Conservation (phyloP, 2,888 invertebrate species). For the Cepaea hortensis region DNA sequence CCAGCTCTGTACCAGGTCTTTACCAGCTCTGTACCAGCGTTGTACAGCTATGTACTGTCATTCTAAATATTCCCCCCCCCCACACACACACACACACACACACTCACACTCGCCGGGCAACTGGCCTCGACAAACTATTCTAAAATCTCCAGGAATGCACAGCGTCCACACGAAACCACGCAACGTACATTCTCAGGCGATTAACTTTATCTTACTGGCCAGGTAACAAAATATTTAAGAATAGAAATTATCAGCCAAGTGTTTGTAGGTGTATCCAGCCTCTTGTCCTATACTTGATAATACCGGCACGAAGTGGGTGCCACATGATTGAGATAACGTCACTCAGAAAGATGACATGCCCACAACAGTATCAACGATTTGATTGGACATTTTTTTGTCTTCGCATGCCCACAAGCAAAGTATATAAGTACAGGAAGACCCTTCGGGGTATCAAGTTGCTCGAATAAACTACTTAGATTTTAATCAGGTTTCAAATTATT, state of each 20-base stretch:
- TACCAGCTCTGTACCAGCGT: too few species aligned
- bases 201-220: background rate
- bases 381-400: slow-evolving; percentile 1
- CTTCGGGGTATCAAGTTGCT: too few species aligned
- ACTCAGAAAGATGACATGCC: background rate
- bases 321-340: slow-evolving; percentile 18
- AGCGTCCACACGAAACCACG: background rate
- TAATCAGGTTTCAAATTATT: too few species aligned
- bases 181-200: background rate
- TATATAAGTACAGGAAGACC: background rate
- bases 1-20: too few species aligned
- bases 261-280: slow-evolving; percentile 25
- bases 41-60: too few species aligned
- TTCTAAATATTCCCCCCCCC: too few species aligned
- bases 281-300: slow-evolving; percentile 15
- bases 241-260: slow-evolving; percentile 22
- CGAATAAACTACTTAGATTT: too few species aligned
- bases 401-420: background rate
- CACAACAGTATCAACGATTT: background rate
- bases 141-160: slow-evolving; percentile 1
- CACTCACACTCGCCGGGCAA: too few species aligned
- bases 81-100: too few species aligned
- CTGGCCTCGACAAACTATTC: background rate
- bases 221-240: slow-evolving; percentile 15
- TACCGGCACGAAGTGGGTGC: slow-evolving; percentile 1